A percentile compares a stretch with the other conserved stretches of the same genome.
Evolutionary conservation across 2,888 invertebrate genomes (phyloP).

Genomic region (Corbicula japonica): DNA sequence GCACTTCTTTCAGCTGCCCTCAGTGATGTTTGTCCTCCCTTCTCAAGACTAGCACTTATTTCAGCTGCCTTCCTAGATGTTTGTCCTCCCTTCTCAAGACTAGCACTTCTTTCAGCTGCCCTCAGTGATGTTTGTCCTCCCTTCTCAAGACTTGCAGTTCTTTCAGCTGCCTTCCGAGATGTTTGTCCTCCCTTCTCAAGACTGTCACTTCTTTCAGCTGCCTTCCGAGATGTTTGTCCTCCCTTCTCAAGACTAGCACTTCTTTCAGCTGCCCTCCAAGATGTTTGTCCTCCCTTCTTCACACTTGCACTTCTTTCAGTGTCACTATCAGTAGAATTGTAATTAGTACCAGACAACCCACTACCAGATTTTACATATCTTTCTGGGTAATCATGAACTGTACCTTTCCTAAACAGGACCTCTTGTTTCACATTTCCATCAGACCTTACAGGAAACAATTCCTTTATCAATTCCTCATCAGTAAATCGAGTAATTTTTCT

Average conservation of each 20-base stretch:
- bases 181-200: neutral
- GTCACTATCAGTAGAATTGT: neutral
- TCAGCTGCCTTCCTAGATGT: too few relatives aligned
- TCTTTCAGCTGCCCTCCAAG: neutral
- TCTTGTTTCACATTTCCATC: neutral
- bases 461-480: constrained; percentile 19
- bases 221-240: neutral
- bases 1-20: too few relatives aligned
- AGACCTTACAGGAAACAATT: constrained; percentile 35
- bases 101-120: too few relatives aligned
- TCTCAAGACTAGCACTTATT: too few relatives aligned
- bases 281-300: neutral
- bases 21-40: too few relatives aligned
- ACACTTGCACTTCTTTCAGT: neutral
- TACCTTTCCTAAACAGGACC: neutral
- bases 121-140: too few relatives aligned
- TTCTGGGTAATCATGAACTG: neutral
- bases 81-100: too few relatives aligned
- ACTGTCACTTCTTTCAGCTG: too few relatives aligned
- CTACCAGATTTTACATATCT: neutral
- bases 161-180: too few relatives aligned
- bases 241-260: neutral
- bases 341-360: neutral
- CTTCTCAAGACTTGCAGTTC: too few relatives aligned
- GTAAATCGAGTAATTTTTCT: constrained; percentile 23